These are phyloP conservation scores for Opisthocomus hoazin DNA, from an alignment of 2,113 vertebrate genomes.

Conservation along the genomic window DNA sequence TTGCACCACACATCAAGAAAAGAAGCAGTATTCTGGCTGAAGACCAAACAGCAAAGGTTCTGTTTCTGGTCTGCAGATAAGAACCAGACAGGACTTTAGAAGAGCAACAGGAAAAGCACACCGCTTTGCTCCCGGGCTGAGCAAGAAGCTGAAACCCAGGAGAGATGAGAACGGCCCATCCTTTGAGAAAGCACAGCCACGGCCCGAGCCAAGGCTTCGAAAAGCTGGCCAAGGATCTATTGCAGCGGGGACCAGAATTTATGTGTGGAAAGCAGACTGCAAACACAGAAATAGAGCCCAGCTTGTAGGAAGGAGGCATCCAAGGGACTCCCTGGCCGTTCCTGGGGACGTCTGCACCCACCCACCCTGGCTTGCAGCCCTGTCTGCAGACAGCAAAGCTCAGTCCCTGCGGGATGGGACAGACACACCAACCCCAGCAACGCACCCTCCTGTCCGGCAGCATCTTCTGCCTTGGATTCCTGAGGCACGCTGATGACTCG, in stretches of 20 bases:
- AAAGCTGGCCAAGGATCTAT: neutral
- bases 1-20: neutral
- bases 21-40: neutral
- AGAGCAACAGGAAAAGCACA: neutral
- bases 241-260: neutral
- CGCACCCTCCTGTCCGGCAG: neutral
- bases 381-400: neutral
- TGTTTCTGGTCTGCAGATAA: neutral
- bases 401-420: neutral
- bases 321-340: rapidly evolving
- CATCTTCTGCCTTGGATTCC: neutral
- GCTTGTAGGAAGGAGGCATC: neutral
- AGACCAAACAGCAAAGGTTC: neutral
- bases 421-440: neutral
- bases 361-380: neutral
- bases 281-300: neutral
- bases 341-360: neutral
- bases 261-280: neutral
- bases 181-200: neutral
- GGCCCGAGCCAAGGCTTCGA: neutral
- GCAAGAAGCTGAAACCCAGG: neutral
- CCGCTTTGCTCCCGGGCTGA: neutral
- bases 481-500: neutral
- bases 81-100: neutral
- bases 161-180: neutral